These are phyloP conservation scores for Glaucidium brasilianum DNA, from an alignment of 2,113 vertebrate species.

Conservation along the genomic window DNA sequence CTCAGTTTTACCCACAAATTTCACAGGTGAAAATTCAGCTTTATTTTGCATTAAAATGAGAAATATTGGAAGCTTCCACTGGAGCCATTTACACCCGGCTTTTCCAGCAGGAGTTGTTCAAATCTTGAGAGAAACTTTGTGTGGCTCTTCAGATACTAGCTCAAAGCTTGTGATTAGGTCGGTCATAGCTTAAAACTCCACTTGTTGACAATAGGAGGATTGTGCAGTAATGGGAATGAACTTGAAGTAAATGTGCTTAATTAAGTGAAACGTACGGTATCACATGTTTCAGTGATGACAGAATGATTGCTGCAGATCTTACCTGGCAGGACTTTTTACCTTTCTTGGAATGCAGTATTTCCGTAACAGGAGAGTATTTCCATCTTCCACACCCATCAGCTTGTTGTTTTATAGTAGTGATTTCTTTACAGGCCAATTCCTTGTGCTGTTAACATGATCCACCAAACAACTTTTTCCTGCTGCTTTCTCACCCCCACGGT, in stretches of 20 bases:
- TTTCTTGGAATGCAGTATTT: constrained; percentile 18
- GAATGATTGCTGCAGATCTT: background rate
- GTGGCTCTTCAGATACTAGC: background rate
- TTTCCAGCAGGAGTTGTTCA: background rate
- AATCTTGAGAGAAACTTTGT: background rate
- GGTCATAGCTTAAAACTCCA: background rate
- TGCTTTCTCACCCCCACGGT: background rate
- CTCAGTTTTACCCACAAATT: background rate
- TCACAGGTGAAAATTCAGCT: background rate
- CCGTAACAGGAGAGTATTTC: background rate
- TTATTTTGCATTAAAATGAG: background rate
- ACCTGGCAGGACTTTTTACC: background rate
- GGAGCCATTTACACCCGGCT: background rate
- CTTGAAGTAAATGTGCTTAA: background rate
- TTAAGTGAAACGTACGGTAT: background rate
- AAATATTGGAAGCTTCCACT: background rate
- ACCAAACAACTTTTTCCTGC: background rate
- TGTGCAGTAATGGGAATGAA: background rate
- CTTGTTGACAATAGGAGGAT: background rate
- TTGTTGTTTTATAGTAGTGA: background rate
- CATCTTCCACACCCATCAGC: background rate
- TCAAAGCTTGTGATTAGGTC: background rate
- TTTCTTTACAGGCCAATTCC: background rate
- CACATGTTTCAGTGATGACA: background rate
- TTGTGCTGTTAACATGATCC: background rate